Percentiles rank a stretch among this genome's conserved stretches.
Conservation (phyloP, 2,888 invertebrate species). For the Cistogaster globosa region DNA sequence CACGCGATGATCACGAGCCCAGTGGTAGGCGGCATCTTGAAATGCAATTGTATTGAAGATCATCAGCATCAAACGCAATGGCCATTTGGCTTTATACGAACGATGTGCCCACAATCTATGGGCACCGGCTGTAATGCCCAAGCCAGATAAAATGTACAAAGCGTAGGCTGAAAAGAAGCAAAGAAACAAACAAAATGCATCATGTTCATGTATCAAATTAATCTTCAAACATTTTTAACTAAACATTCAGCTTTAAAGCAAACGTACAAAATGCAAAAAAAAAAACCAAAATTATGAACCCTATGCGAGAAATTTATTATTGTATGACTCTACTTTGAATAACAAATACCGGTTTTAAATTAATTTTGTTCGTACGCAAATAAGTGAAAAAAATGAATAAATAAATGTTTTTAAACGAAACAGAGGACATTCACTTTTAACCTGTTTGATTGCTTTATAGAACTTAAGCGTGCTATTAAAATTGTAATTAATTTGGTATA, state of each 20-base stretch:
- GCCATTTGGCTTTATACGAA: conserved; percentile 97
- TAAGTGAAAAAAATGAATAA: too few relatives aligned
- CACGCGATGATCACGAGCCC: conserved; percentile 92
- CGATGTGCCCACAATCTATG: conserved; percentile 98
- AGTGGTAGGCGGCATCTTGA: conserved; percentile 91
- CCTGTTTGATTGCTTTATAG: not conserved
- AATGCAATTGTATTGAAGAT: conserved; percentile 95
- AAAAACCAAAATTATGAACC: too few relatives aligned
- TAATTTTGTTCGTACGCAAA: not conserved
- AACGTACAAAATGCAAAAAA: not conserved
- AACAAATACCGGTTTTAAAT: not conserved
- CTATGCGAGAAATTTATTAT: too few relatives aligned
- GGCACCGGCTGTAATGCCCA: conserved; percentile 98
- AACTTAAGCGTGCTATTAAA: not conserved
- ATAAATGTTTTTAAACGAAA: too few relatives aligned
- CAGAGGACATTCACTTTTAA: not conserved
- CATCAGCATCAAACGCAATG: conserved; percentile 90
- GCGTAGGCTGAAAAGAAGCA: conserved; percentile 85
- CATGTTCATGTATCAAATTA: conserved; percentile 8
- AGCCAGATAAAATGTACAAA: conserved; percentile 90
- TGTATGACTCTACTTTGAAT: too few relatives aligned
- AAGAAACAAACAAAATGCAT: conserved; percentile 24
- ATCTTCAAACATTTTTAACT: too few relatives aligned
- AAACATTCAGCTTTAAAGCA: not conserved
- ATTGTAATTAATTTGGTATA: not conserved